Evolutionary conservation across 2,797 vertebrate genomes (phyloP).

Genomic region (Amblyraja radiata): DNA sequence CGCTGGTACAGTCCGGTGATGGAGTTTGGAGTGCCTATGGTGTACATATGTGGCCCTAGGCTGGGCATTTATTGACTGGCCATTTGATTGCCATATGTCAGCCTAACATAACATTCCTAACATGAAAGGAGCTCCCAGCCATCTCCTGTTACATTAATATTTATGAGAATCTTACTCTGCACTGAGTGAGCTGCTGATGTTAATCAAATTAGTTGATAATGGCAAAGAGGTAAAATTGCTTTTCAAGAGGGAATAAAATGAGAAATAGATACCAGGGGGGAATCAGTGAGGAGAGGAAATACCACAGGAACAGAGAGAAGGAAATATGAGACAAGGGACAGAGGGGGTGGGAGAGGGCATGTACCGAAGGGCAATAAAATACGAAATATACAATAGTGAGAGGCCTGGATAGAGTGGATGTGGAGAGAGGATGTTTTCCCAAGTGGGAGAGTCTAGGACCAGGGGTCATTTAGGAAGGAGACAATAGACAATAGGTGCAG

Average conservation of each 20-base stretch:
- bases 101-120: neutral
- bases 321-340: too few relatives aligned
- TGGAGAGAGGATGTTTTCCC: too few relatives aligned
- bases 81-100: neutral
- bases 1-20: neutral
- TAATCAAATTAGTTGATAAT: neutral
- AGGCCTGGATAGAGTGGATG: too few relatives aligned
- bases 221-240: neutral
- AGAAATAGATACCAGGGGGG: neutral
- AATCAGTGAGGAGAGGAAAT: neutral
- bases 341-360: too few relatives aligned
- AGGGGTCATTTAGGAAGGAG: too few relatives aligned
- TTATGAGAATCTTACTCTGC: neutral
- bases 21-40: neutral
- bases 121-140: neutral
- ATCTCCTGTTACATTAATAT: neutral
- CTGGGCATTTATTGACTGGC: neutral
- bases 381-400: too few relatives aligned
- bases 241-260: too few relatives aligned
- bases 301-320: neutral
- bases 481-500: too few relatives aligned
- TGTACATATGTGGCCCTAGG: neutral
- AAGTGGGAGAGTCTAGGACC: too few relatives aligned
- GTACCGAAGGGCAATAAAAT: neutral
- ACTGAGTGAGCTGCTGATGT: neutral